Evolutionary conservation across 2,113 vertebrate species (phyloP).

Genomic region (Callospermophilus lateralis): DNA sequence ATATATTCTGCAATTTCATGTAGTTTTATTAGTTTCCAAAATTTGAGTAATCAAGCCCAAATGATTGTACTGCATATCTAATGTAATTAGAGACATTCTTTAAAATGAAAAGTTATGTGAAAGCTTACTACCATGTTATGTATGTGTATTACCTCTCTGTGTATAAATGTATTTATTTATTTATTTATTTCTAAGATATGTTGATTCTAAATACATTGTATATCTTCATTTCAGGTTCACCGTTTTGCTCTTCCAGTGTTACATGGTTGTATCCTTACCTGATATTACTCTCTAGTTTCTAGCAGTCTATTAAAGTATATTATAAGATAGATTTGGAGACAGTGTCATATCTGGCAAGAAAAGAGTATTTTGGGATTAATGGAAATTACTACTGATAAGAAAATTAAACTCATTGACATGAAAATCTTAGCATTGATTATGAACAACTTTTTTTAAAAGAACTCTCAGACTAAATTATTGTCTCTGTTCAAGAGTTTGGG

Average conservation of each 20-base stretch:
- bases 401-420: not conserved
- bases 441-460: not conserved
- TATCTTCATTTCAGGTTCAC: conserved; percentile 91
- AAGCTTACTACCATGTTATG: not conserved
- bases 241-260: conserved; percentile 96
- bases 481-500: not conserved
- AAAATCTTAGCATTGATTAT: not conserved
- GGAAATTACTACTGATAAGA: not conserved
- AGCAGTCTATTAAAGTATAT: not conserved
- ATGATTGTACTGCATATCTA: not conserved
- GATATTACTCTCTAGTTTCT: not conserved
- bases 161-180: not conserved
- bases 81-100: not conserved
- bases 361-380: not conserved
- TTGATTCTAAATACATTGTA: not conserved
- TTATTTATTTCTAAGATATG: not conserved
- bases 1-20: not conserved
- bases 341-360: not conserved
- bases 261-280: conserved; percentile 97
- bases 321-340: not conserved
- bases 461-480: not conserved
- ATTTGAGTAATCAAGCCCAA: not conserved
- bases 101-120: not conserved
- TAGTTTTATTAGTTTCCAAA: not conserved
- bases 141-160: not conserved